Evolutionary conservation across 2,113 vertebrate species (phyloP).

Genomic region (Poeciliopsis retropinna): DNA sequence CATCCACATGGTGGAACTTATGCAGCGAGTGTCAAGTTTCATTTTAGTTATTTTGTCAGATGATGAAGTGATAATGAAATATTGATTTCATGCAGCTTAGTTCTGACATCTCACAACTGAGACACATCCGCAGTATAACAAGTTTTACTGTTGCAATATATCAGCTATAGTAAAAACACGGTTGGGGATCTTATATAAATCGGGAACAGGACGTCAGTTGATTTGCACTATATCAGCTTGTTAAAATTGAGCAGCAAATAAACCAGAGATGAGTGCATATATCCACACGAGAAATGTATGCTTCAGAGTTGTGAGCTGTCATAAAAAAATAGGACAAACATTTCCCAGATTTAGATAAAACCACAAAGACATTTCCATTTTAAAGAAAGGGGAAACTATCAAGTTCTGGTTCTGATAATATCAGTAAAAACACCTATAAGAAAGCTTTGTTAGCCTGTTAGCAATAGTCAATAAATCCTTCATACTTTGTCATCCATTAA

Average conservation of each 20-base stretch:
- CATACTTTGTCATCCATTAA: no score
- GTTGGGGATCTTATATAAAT: not conserved
- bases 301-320: no score
- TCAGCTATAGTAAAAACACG: no score
- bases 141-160: not conserved
- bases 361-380: not conserved
- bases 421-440: no score
- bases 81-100: constrained; percentile 1
- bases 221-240: not conserved
- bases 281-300: no score
- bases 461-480: no score
- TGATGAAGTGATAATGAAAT: constrained; percentile 18
- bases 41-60: constrained; percentile 1
- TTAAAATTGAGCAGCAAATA: no score
- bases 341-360: no score
- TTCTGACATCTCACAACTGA: not conserved
- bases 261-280: no score
- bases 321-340: not conserved
- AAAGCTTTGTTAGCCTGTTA: no score
- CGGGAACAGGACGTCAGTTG: not conserved
- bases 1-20: not conserved
- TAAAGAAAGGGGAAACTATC: not conserved
- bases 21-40: constrained; percentile 6
- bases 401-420: not conserved
- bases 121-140: not conserved